A percentile compares a stretch with the other conserved stretches of the same genome.
Conservation (phyloP, 2,888 invertebrate genomes). For the Dugesia japonica region DNA sequence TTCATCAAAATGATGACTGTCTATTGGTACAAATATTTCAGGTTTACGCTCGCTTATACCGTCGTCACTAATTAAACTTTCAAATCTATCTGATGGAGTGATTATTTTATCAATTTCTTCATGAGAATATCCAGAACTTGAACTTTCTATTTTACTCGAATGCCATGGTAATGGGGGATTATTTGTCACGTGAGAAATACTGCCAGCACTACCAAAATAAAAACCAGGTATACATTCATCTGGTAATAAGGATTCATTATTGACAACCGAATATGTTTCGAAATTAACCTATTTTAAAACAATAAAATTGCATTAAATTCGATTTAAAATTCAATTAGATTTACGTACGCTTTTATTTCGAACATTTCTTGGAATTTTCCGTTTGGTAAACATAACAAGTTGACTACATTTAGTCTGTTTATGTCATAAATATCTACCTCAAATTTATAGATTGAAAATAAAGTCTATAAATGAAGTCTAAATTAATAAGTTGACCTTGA, state of each 20-base stretch:
- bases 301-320: background rate
- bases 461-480: no score
- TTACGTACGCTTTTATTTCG: background rate
- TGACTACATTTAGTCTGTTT: no score
- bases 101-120: constrained; percentile 5
- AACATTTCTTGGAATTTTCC: background rate
- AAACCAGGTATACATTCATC: background rate
- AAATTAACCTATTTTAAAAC: background rate
- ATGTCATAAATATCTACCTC: no score
- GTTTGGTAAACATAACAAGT: background rate
- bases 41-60: background rate
- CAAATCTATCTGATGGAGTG: background rate
- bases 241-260: background rate
- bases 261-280: background rate
- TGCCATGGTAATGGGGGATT: background rate
- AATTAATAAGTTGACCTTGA: background rate
- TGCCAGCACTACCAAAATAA: background rate
- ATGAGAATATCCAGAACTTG: background rate
- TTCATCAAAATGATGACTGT: constrained; percentile 23
- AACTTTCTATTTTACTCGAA: background rate
- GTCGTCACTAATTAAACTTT: background rate
- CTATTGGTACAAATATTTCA: constrained; percentile 23
- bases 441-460: no score
- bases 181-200: background rate
- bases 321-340: background rate